These are phyloP conservation scores for Apamea monoglypha DNA, from an alignment of 2,888 invertebrate species.

Conservation along the genomic window DNA sequence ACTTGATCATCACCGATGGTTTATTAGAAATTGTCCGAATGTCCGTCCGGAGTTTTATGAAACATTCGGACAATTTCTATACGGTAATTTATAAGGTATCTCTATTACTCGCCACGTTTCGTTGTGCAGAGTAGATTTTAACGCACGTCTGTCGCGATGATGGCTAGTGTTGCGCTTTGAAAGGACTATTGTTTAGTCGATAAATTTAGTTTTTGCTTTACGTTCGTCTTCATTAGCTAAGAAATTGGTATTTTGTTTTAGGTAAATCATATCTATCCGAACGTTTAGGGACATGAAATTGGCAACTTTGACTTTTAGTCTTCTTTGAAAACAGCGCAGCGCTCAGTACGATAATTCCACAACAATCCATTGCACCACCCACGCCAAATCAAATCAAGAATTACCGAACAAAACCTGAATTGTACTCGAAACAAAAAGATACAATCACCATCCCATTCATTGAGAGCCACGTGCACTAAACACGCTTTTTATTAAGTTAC, in stretches of 20 bases:
- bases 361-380: slow-evolving; percentile 24
- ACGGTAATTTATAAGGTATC: slow-evolving; percentile 57
- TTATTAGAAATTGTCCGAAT: slow-evolving; percentile 66
- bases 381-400: slow-evolving; percentile 24
- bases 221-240: not conserved
- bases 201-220: slow-evolving; percentile 44
- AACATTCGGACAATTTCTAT: slow-evolving; percentile 31
- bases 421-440: slow-evolving; percentile 59
- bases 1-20: slow-evolving; percentile 60
- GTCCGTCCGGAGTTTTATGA: slow-evolving; percentile 56
- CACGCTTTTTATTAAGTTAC: slow-evolving; percentile 76
- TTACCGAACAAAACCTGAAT: slow-evolving; percentile 44
- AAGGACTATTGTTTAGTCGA: slow-evolving; percentile 48
- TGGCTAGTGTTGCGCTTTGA: slow-evolving; percentile 31
- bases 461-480: slow-evolving; percentile 70
- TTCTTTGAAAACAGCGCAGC: not conserved
- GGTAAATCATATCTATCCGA: not conserved
- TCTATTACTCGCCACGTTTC: slow-evolving; percentile 62
- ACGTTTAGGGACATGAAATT: not conserved
- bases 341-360: not conserved
- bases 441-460: slow-evolving; percentile 77
- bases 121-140: slow-evolving; percentile 42
- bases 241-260: not conserved
- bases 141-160: slow-evolving; percentile 33
- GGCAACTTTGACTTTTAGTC: not conserved